phyloP scores from a whole-genome alignment of 1,140 invertebrate genomes.

The Hetaerina americana region DNA sequence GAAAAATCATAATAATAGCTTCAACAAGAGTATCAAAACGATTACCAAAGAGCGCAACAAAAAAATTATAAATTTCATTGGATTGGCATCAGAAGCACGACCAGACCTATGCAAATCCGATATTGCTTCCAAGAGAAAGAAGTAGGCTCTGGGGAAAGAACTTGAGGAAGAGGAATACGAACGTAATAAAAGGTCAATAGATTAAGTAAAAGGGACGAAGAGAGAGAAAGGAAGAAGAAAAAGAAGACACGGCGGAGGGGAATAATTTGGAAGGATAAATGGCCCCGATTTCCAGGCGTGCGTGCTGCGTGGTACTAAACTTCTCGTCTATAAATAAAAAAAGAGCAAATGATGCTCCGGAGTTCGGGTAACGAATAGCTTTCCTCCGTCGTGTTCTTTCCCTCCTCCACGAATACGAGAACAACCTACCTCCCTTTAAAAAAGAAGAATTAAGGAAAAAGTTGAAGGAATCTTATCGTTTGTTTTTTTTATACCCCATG shows the following conservation, averaged over 20 bases:
- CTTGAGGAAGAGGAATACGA: neutral
- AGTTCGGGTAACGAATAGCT: neutral
- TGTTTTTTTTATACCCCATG: neutral
- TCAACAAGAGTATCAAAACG: no score
- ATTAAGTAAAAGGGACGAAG: neutral
- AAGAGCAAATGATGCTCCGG: neutral
- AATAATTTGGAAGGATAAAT: neutral
- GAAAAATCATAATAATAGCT: no score
- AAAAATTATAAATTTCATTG: no score
- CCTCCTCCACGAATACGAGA: neutral
- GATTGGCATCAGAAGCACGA: no score
- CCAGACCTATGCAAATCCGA: no score
- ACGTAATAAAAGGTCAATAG: neutral
- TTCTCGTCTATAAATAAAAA: neutral
- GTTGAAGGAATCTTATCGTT: neutral
- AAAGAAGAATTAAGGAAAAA: neutral
- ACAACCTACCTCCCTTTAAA: no score
- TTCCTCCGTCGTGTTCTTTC: neutral
- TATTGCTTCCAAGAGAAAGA: no score
- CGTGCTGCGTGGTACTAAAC: neutral
- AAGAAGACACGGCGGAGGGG: neutral
- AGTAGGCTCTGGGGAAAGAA: neutral
- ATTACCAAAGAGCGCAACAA: no score
- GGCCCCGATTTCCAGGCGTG: neutral
- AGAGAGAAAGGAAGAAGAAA: neutral